Base-by-base conservation (phyloP, 2,797 vertebrate genomes). In the Tragelaphus eurycerus region DNA sequence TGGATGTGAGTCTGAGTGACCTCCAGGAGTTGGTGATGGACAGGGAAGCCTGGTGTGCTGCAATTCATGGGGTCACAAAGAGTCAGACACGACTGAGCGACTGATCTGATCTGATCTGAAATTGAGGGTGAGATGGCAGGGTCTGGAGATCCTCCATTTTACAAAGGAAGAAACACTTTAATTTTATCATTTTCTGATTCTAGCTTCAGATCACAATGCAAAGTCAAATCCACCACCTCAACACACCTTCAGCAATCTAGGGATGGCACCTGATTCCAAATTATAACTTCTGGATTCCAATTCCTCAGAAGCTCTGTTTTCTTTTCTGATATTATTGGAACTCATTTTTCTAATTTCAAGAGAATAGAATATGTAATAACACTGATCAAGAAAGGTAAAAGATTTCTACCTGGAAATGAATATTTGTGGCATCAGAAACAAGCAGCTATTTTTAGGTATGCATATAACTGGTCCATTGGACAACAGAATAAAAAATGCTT, bases 161-260 rank as follows among this genome's bases (percentile, higher is more conserved):
- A 62, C 46, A 92, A 86, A 82, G 64, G 29, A 95, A 38, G 34
- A 94, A 78, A 25, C 19, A 43, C 60, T 93, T 97, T 93, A 96
- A 92, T 86, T 93, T 76, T 98, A 93, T 94, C 81, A 43, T 93
- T 94, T 97, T 90, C 86, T 98, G 38, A 16, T 97, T 98, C 97
- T 96, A 98, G 95, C 95, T 97, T 98, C 92, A 97, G 92, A 94
- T 93, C 86, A 7, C 5, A 83, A 90, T 46, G 84, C 90, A 97
- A 98, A 98, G 98, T 87, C 97, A 96, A 98, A 94, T 93, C 93
- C 67, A 67, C 91, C 96, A 88, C 95, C 92, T 84, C 81, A 84
- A 64, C 86, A 97, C 97, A 98, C 95, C 95, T 97, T 95, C 95
- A 91, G 74, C 93, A 83, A 55, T 74, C 89, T 97, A 93, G 93